A percentile compares a stretch with the other conserved stretches of the same genome.
Evolutionary conservation across 2,888 invertebrate genomes (phyloP).

Genomic region (Hydraecia micacea): DNA sequence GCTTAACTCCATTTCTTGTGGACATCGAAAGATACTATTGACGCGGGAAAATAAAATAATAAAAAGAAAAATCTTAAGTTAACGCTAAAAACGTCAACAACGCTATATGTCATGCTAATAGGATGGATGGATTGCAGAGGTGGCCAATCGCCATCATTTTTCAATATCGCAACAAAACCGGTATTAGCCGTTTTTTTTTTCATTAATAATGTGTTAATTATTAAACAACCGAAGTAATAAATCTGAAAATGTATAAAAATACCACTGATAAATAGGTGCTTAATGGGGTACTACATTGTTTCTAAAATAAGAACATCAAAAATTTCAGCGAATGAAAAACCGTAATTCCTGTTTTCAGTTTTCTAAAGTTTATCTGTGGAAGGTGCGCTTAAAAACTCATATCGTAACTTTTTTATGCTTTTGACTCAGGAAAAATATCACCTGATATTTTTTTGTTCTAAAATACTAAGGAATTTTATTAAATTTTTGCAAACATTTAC

Average conservation of each 20-base stretch:
- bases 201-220: background rate
- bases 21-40: slow-evolving; percentile 73
- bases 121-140: slow-evolving; percentile 35
- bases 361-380: slow-evolving; percentile 19
- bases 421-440: fast-evolving
- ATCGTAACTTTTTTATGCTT: fast-evolving
- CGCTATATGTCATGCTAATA: slow-evolving; percentile 68
- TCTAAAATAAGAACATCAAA: background rate
- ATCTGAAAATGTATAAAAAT: background rate
- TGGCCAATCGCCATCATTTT: slow-evolving; percentile 54
- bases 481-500: fast-evolving
- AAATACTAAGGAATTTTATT: fast-evolving
- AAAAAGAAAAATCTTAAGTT: slow-evolving; percentile 72
- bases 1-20: slow-evolving; percentile 74
- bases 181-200: background rate
- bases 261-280: fast-evolving
- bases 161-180: slow-evolving; percentile 44
- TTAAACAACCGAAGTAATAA: no score
- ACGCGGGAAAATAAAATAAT: slow-evolving; percentile 74
- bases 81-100: slow-evolving; percentile 76
- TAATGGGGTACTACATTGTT: background rate
- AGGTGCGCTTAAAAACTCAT: slow-evolving; percentile 27
- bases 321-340: slow-evolving; percentile 7
- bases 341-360: background rate
- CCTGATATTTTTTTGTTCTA: background rate